A percentile compares a stretch with the other conserved stretches of the same genome.
Evolutionary conservation across 2,888 invertebrate genomes (phyloP).

Genomic region (Deroplatys truncata): DNA sequence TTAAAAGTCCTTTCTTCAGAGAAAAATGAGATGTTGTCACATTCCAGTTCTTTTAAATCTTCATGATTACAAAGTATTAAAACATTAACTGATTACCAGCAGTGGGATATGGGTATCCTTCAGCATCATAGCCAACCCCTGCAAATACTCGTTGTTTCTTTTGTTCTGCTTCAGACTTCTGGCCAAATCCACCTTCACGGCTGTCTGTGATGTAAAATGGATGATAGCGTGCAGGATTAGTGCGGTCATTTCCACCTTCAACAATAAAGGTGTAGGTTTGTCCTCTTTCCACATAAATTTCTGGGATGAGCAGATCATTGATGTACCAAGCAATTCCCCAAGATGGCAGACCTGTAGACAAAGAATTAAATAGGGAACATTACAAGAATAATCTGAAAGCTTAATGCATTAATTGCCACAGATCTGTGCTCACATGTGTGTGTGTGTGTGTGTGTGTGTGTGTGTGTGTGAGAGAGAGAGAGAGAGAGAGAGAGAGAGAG

Average conservation of each 20-base stretch:
- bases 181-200: conserved; percentile 79
- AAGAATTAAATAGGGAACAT: neutral
- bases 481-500: no score
- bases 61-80: neutral
- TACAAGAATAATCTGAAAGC: neutral
- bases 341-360: conserved; percentile 58
- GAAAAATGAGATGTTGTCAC: no score
- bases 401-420: neutral
- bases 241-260: conserved; percentile 77
- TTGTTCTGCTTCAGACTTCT: conserved; percentile 67
- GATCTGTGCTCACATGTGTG: no score
- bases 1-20: no score
- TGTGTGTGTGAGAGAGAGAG: no score
- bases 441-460: no score
- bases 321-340: conserved; percentile 94
- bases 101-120: conserved; percentile 75
- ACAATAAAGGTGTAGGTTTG: conserved; percentile 80
- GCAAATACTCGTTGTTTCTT: conserved; percentile 71
- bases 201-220: conserved; percentile 90
- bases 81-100: conserved; percentile 51
- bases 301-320: conserved; percentile 85
- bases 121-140: conserved; percentile 70
- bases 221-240: conserved; percentile 82
- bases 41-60: no score
- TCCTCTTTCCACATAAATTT: conserved; percentile 82